A percentile compares a stretch with the other conserved stretches of the same genome.
phyloP scores from a whole-genome alignment of 2,888 invertebrate species.

The Netelia fuscicornis region DNA sequence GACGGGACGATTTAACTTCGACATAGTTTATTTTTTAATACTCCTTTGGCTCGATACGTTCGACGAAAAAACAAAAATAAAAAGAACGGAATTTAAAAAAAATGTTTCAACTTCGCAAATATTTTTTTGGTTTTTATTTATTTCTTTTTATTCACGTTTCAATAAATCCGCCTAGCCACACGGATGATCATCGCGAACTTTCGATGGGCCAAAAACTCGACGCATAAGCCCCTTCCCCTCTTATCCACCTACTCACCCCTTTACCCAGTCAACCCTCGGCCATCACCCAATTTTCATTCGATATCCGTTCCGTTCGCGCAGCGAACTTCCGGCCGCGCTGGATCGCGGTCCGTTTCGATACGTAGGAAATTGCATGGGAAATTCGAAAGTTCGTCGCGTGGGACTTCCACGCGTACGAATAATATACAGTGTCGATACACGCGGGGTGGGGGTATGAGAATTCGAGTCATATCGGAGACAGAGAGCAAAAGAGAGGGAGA shows the following conservation, averaged over 20 bases:
- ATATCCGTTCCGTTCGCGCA: conserved; percentile 78
- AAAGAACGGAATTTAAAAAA: not conserved
- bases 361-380: conserved; percentile 83
- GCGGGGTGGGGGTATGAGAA: conserved; percentile 20
- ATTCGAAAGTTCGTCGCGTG: conserved; percentile 80
- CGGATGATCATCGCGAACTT: conserved; percentile 55
- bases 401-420: conserved; percentile 30
- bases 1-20: not conserved
- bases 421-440: conserved; percentile 14
- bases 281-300: conserved; percentile 80
- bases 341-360: conserved; percentile 76
- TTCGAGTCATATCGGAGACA: conserved; percentile 4
- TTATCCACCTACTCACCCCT: not conserved
- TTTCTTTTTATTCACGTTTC: conserved; percentile 12
- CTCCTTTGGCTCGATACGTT: not conserved
- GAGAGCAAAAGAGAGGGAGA: conserved; percentile 29
- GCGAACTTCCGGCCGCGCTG: conserved; percentile 77
- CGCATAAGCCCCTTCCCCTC: not conserved
- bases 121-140: conserved; percentile 5
- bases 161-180: conserved; percentile 57
- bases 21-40: not conserved
- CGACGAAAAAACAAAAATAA: not conserved
- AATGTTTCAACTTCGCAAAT: not conserved
- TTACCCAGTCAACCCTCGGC: not conserved
- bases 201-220: conserved; percentile 21